A percentile compares a stretch with the other conserved stretches of the same genome.
Evolutionary conservation across 2,113 vertebrate genomes (phyloP).

Genomic region (Myotis lucifugus): DNA sequence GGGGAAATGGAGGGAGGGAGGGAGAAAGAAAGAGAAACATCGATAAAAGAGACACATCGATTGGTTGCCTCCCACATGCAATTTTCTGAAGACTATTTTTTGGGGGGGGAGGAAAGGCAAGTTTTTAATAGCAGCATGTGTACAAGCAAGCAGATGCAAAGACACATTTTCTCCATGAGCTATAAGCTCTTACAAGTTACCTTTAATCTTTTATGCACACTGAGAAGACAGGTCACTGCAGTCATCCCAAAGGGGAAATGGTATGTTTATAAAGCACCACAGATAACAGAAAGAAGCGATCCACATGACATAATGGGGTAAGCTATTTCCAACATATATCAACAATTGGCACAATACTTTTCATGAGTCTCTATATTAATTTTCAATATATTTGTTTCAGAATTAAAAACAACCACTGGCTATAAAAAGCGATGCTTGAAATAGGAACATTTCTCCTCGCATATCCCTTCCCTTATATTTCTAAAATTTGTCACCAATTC

Average conservation of each 20-base stretch:
- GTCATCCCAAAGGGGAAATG: not conserved
- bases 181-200: not conserved
- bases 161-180: not conserved
- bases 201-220: not conserved
- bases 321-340: not conserved
- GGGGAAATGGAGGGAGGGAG: too few species aligned
- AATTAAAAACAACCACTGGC: not conserved
- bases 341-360: not conserved
- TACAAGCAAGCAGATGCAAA: constrained; percentile 26
- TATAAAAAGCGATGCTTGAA: not conserved
- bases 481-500: not conserved
- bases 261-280: not conserved
- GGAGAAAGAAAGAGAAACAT: too few species aligned
- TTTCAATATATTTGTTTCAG: not conserved
- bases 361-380: not conserved
- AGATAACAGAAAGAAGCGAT: not conserved
- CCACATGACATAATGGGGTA: not conserved
- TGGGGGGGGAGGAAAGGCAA: not conserved
- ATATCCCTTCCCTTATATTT: not conserved
- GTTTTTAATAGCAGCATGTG: not conserved
- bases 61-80: not conserved
- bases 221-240: not conserved
- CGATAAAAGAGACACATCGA: too few species aligned
- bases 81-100: not conserved
- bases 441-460: not conserved